Evolutionary conservation across 2,797 vertebrate genomes (phyloP).

Genomic region (Epinephelus coioides): DNA sequence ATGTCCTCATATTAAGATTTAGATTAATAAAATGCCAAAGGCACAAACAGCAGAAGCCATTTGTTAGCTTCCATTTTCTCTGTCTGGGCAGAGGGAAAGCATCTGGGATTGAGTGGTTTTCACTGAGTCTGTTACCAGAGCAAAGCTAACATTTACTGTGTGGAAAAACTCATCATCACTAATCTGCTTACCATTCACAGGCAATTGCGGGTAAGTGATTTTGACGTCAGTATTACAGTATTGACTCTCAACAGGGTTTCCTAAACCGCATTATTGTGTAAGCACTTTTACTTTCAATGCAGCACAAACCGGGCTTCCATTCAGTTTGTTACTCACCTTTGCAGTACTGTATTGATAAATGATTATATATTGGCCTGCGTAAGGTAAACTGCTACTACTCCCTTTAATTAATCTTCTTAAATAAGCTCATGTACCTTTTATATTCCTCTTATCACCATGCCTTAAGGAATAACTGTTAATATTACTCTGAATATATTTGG

Average conservation of each 20-base stretch:
- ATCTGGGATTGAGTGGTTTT: slow-evolving; percentile 67
- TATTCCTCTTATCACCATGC: slow-evolving; percentile 29
- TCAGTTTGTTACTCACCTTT: slow-evolving; percentile 65
- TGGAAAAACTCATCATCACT: slow-evolving; percentile 80
- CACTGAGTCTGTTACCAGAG: slow-evolving; percentile 67
- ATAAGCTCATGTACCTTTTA: slow-evolving; percentile 2
- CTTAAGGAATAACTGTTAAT: slow-evolving; percentile 24
- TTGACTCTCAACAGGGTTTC: slow-evolving; percentile 60
- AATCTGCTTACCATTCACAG: slow-evolving; percentile 82
- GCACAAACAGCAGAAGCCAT: slow-evolving; percentile 40
- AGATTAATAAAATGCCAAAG: slow-evolving; percentile 30
- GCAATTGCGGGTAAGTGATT: slow-evolving; percentile 81
- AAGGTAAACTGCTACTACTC: slow-evolving; percentile 6
- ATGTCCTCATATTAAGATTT: slow-evolving; percentile 22
- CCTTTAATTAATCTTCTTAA: slow-evolving; percentile 7
- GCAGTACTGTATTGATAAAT: slow-evolving; percentile 38
- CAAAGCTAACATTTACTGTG: slow-evolving; percentile 78
- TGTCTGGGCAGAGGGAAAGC: slow-evolving; percentile 59
- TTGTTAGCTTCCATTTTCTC: slow-evolving; percentile 56
- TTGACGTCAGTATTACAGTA: slow-evolving; percentile 77
- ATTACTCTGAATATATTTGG: slow-evolving; percentile 36
- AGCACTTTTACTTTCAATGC: slow-evolving; percentile 55
- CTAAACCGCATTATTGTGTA: slow-evolving; percentile 54
- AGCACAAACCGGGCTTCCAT: slow-evolving; percentile 41
- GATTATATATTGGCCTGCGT: not conserved